A percentile compares a stretch with the other conserved stretches of the same genome.
Conservation (phyloP, 2,797 vertebrate genomes). For the Acomys russatus region DNA sequence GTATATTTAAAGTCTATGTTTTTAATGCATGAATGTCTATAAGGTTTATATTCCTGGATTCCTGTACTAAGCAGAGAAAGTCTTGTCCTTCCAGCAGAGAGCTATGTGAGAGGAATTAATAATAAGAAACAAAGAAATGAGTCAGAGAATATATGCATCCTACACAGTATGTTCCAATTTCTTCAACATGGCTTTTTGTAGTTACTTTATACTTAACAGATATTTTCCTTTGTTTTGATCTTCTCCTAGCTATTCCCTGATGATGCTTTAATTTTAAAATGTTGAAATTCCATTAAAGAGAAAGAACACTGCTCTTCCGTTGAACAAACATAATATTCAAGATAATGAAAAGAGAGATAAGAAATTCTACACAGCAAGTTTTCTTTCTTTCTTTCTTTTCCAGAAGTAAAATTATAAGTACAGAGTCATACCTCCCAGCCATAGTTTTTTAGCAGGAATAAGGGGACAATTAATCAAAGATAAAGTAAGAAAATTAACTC, state of each 20-base stretch:
- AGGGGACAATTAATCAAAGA: background rate
- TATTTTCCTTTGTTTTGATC: background rate
- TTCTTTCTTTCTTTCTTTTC: background rate
- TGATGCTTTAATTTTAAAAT: slow-evolving; percentile 13
- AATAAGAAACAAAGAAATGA: background rate
- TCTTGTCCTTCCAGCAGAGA: too few species aligned
- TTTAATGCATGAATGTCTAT: background rate
- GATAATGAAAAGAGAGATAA: background rate
- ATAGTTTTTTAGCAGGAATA: background rate
- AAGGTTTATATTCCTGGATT: background rate
- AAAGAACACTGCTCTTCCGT: background rate
- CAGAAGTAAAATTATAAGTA: slow-evolving; percentile 2
- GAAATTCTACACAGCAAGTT: background rate
- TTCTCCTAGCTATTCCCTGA: background rate
- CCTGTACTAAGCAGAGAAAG: background rate
- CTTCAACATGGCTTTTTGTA: background rate
- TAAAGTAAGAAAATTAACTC: background rate
- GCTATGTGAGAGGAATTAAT: background rate
- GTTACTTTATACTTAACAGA: background rate
- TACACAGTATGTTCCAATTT: background rate
- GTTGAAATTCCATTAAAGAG: background rate
- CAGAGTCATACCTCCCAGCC: accelerated
- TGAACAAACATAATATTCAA: slow-evolving; percentile 21
- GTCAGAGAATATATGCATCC: background rate
- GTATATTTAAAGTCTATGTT: slow-evolving; percentile 4